These are phyloP conservation scores for Oithona nana DNA, from an alignment of 2,888 invertebrate genomes.

Conservation along the genomic window DNA sequence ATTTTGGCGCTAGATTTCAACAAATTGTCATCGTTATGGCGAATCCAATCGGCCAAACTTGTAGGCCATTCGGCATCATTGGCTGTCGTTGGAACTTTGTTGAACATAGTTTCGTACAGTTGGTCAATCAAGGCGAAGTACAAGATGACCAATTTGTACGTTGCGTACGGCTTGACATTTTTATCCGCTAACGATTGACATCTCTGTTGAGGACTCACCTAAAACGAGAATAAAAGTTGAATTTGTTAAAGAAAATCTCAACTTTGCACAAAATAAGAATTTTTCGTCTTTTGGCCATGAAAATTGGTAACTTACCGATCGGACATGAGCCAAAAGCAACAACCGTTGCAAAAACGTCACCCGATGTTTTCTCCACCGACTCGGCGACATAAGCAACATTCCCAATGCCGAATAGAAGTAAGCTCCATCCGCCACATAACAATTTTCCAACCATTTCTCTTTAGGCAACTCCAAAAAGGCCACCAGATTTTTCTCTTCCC, in stretches of 20 bases:
- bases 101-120: slow-evolving; percentile 65
- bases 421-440: slow-evolving; percentile 77
- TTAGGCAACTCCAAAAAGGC: slow-evolving; percentile 43
- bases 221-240: background rate
- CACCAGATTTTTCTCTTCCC: slow-evolving; percentile 58
- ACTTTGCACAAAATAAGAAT: too few relatives aligned
- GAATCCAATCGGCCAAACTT: slow-evolving; percentile 72
- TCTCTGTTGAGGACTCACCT: background rate
- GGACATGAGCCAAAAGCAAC: slow-evolving; percentile 7
- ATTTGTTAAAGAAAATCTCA: background rate
- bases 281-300: background rate
- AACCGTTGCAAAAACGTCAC: slow-evolving; percentile 15
- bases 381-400: slow-evolving; percentile 52
- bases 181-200: slow-evolving; percentile 25
- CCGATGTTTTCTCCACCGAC: slow-evolving; percentile 52
- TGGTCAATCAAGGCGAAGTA: slow-evolving; percentile 68
- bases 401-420: slow-evolving; percentile 69
- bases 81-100: slow-evolving; percentile 24
- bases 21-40: slow-evolving; percentile 77
- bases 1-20: slow-evolving; percentile 69
- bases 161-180: slow-evolving; percentile 39
- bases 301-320: background rate
- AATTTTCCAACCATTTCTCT: slow-evolving; percentile 44
- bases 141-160: slow-evolving; percentile 67
- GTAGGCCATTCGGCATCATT: slow-evolving; percentile 52